Percentiles rank a stretch among this genome's conserved stretches.
These are phyloP conservation scores for Phoenoteleia sp. DNA, from an alignment of 2,888 invertebrate species.

Conservation along the genomic window DNA sequence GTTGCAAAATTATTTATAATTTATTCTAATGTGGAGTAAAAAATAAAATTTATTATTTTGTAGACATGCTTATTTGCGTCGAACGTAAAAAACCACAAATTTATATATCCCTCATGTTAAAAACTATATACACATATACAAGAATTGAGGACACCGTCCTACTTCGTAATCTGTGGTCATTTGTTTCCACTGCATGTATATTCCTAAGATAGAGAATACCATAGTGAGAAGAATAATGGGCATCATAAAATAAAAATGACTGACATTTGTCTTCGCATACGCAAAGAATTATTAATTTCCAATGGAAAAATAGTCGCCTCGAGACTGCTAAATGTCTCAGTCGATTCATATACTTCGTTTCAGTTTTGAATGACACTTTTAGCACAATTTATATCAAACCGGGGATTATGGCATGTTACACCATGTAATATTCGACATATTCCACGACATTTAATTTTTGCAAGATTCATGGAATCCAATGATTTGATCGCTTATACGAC, in stretches of 20 bases:
- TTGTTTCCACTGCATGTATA: conserved; percentile 65
- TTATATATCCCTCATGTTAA: conserved; percentile 43
- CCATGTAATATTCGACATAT: no score
- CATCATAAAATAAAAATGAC: conserved; percentile 65
- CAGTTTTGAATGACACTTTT: not conserved
- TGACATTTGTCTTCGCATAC: conserved; percentile 54
- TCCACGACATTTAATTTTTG: not conserved
- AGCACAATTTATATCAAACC: not conserved
- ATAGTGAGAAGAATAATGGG: conserved; percentile 64
- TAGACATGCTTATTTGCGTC: not conserved
- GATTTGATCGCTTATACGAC: not conserved
- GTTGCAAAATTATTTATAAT: conserved; percentile 8
- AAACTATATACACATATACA: conserved; percentile 31
- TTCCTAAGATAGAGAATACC: conserved; percentile 67
- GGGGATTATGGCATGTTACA: not conserved
- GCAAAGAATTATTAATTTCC: conserved; percentile 32
- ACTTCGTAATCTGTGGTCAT: conserved; percentile 63
- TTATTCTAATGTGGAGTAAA: conserved; percentile 29
- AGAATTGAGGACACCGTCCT: conserved; percentile 65
- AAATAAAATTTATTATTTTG: conserved; percentile 10
- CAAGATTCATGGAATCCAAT: not conserved
- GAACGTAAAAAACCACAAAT: conserved; percentile 37
- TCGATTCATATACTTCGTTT: conserved; percentile 1
- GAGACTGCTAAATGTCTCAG: not conserved
- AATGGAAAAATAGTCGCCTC: conserved; percentile 25